phyloP scores from a whole-genome alignment of 2,113 vertebrate species.

The Lepus timidus region DNA sequence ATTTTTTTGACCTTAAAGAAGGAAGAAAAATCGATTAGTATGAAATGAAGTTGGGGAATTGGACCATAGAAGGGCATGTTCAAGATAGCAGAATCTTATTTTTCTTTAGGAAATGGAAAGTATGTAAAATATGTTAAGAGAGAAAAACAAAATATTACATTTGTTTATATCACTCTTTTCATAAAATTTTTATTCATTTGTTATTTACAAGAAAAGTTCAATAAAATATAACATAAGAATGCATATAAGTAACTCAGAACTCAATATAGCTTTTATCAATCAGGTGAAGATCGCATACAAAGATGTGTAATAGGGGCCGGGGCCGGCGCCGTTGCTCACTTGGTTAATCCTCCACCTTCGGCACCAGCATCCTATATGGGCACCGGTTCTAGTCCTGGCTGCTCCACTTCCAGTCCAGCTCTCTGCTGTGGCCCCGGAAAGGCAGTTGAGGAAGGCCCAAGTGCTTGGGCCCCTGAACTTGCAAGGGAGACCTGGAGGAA shows the following conservation, averaged over 20 bases:
- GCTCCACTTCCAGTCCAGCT: too few relatives aligned
- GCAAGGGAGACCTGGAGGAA: too few relatives aligned
- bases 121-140: not conserved
- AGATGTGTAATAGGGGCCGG: not conserved
- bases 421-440: too few relatives aligned
- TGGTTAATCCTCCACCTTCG: too few relatives aligned
- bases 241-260: not conserved
- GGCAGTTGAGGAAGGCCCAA: too few relatives aligned
- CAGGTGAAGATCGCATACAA: not conserved
- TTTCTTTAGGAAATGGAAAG: not conserved
- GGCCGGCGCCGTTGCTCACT: too few relatives aligned
- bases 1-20: constrained; percentile 1
- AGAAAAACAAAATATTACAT: not conserved
- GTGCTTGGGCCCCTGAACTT: too few relatives aligned
- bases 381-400: too few relatives aligned
- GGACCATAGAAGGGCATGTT: not conserved
- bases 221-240: not conserved
- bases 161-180: not conserved
- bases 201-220: not conserved
- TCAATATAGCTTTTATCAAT: constrained; percentile 6
- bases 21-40: not conserved
- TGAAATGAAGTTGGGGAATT: not conserved
- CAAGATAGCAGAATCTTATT: not conserved
- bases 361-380: too few relatives aligned
- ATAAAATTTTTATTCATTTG: not conserved